phyloP scores from a whole-genome alignment of 2,888 invertebrate genomes.

The Dendrolimus houi region DNA sequence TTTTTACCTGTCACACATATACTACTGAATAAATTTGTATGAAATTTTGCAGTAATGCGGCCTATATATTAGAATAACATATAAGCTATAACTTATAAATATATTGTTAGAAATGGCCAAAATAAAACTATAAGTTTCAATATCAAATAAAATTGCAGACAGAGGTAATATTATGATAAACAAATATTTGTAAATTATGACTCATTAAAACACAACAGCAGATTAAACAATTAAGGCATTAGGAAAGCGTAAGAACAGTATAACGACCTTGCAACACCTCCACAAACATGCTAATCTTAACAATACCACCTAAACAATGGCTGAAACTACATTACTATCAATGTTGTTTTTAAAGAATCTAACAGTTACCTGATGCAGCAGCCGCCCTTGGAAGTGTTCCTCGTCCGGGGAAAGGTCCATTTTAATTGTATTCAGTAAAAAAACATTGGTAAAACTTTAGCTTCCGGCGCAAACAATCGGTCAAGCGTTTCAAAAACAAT shows the following conservation, averaged over 20 bases:
- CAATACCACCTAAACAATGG: conserved; percentile 8
- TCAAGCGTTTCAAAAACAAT: conserved; percentile 45
- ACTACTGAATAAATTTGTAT: too few relatives aligned
- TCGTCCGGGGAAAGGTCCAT: conserved; percentile 87
- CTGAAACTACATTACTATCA: conserved; percentile 1
- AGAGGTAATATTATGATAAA: too few relatives aligned
- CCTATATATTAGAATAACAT: too few relatives aligned
- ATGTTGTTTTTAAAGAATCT: conserved; percentile 5
- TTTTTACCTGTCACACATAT: too few relatives aligned
- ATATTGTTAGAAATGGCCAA: too few relatives aligned
- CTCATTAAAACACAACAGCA: too few relatives aligned
- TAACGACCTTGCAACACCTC: conserved; percentile 14
- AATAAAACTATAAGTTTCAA: too few relatives aligned
- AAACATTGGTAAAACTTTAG: conserved; percentile 32
- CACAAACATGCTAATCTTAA: conserved; percentile 12
- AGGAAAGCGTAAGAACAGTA: conserved; percentile 4
- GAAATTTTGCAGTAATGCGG: too few relatives aligned
- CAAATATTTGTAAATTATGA: too few relatives aligned
- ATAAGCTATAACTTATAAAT: too few relatives aligned
- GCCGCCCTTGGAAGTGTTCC: conserved; percentile 85
- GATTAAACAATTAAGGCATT: conserved; percentile 1
- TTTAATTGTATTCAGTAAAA: conserved; percentile 22
- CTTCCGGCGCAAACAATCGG: conserved; percentile 44
- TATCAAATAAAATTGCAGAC: too few relatives aligned
- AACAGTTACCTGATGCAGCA: conserved; percentile 81